Percentiles rank a stretch among this genome's conserved stretches.
phyloP scores from a whole-genome alignment of 2,888 invertebrate species.

The Aphodius granarius region DNA sequence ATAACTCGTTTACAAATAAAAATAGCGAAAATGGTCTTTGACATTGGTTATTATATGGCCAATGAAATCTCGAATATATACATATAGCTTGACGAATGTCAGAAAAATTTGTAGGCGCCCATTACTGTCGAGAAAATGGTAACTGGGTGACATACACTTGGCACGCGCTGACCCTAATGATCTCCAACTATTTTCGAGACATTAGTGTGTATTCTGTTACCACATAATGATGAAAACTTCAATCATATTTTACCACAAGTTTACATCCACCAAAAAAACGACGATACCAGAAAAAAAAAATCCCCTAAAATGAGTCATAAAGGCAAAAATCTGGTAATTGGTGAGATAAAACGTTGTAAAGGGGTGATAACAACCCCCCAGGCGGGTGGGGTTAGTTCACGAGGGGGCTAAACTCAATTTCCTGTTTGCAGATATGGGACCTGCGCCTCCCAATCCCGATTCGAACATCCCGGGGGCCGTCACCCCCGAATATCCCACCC shows the following conservation, averaged over 20 bases:
- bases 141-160: neutral
- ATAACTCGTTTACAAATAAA: neutral
- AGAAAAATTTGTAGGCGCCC: neutral
- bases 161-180: neutral
- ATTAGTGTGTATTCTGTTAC: neutral
- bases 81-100: neutral
- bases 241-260: too few relatives aligned
- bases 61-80: neutral
- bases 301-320: too few relatives aligned
- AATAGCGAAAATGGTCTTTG: neutral
- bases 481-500: constrained; percentile 30
- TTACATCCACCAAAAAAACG: neutral
- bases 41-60: neutral
- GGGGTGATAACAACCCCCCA: neutral
- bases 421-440: constrained; percentile 30
- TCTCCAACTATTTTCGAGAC: neutral
- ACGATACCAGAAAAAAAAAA: neutral
- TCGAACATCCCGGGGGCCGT: neutral
- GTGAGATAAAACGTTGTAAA: neutral
- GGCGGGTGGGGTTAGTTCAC: too few relatives aligned
- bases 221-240: too few relatives aligned
- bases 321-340: too few relatives aligned
- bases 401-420: neutral
- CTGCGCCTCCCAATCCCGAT: constrained; percentile 28
- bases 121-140: neutral